These are phyloP conservation scores for Styela plicata DNA, from an alignment of 23 tunicate species.

Conservation along the genomic window DNA sequence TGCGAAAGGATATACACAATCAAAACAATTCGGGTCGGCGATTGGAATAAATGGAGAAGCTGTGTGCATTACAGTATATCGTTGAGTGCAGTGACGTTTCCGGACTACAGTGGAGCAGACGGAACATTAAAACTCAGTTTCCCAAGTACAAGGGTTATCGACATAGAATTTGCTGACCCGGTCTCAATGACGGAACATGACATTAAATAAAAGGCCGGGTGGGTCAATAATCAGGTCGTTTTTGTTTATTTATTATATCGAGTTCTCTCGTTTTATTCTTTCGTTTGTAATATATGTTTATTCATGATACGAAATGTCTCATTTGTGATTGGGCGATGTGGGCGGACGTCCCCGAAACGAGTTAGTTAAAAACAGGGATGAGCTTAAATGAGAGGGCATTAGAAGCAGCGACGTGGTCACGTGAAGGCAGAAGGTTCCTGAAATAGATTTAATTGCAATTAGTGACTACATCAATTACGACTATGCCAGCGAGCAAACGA, in stretches of 20 bases:
- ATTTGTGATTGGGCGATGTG: neutral
- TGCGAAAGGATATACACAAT: neutral
- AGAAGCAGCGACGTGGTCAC: neutral
- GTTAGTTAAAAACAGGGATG: neutral
- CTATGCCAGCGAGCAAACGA: neutral
- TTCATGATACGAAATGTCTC: neutral
- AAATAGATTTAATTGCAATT: too few species aligned
- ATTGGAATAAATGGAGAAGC: neutral
- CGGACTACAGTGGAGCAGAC: neutral
- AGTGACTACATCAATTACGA: too few species aligned
- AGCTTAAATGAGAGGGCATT: neutral
- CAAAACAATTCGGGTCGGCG: neutral
- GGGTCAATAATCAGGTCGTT: too few species aligned
- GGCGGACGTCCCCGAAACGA: neutral
- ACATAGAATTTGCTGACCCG: neutral
- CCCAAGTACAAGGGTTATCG: neutral
- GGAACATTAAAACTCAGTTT: neutral
- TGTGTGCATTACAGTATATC: neutral
- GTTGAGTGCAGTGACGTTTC: neutral
- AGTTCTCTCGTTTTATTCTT: neutral
- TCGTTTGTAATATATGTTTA: neutral
- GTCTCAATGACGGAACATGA: neutral
- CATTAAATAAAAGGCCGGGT: neutral
- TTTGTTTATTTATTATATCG: too few species aligned
- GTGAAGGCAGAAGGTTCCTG: too few species aligned